These are phyloP conservation scores for Nymphalis polychloros DNA, from an alignment of 2,888 invertebrate genomes.

Conservation along the genomic window DNA sequence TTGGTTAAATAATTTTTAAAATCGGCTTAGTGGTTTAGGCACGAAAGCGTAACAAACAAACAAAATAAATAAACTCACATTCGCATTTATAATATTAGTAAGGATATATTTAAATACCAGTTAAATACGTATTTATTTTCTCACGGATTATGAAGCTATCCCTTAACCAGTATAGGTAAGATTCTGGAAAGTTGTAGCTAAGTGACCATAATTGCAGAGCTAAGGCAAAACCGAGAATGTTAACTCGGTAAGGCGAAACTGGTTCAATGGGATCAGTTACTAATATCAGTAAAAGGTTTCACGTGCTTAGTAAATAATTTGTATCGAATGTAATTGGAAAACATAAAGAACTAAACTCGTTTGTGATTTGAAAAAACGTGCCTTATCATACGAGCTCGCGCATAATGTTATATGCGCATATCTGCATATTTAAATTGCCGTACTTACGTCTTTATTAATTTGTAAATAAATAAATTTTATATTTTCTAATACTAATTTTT, in stretches of 20 bases:
- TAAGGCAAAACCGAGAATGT: conserved; percentile 15
- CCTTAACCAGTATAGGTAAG: conserved; percentile 8
- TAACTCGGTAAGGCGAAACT: conserved; percentile 18
- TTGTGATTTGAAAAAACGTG: neutral
- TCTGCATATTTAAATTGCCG: no score
- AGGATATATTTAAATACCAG: no score
- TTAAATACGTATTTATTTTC: conserved; percentile 11
- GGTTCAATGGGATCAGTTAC: conserved; percentile 32
- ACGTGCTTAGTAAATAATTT: conserved; percentile 27
- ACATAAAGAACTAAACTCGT: neutral
- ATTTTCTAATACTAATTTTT: no score
- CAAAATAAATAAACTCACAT: no score
- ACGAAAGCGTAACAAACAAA: no score
- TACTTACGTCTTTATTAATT: no score
- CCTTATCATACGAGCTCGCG: no score
- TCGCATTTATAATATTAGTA: no score
- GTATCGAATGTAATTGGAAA: conserved; percentile 29
- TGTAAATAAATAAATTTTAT: no score
- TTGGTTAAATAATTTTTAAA: no score
- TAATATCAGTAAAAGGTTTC: conserved; percentile 28
- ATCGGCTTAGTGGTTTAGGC: no score
- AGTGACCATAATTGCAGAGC: conserved; percentile 25
- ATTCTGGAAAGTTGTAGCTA: conserved; percentile 29
- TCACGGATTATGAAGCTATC: conserved; percentile 24
- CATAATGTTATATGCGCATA: no score